A percentile compares a stretch with the other conserved stretches of the same genome.
These are phyloP conservation scores for Netelia melanura DNA, from an alignment of 2,888 invertebrate genomes.

Conservation along the genomic window DNA sequence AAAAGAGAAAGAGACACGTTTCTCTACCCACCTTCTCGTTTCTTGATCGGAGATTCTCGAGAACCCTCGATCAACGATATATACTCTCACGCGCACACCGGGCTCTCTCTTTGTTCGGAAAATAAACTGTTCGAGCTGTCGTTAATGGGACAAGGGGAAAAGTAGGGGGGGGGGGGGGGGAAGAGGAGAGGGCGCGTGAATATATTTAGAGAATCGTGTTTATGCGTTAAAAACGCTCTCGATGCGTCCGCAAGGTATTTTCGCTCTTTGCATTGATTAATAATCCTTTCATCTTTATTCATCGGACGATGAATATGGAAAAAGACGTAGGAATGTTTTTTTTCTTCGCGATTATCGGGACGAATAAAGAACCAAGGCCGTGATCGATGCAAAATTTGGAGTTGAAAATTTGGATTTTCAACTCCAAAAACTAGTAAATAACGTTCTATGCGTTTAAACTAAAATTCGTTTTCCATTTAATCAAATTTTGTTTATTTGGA, in stretches of 20 bases:
- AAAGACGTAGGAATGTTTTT: too few relatives aligned
- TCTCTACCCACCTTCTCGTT: background rate
- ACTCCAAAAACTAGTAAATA: too few relatives aligned
- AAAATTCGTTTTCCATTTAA: too few relatives aligned
- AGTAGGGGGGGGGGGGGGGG: background rate
- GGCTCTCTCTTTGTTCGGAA: conserved; percentile 45
- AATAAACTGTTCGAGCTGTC: conserved; percentile 28
- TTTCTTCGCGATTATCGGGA: too few relatives aligned
- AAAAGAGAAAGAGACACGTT: too few relatives aligned
- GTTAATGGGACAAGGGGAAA: background rate
- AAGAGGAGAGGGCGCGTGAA: background rate
- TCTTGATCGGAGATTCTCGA: conserved; percentile 11
- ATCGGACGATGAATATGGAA: background rate
- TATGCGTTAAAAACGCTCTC: background rate
- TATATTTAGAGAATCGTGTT: conserved; percentile 41
- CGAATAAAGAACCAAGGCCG: too few relatives aligned
- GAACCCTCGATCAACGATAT: conserved; percentile 45
- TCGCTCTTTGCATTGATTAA: too few relatives aligned
- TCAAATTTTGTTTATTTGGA: too few relatives aligned
- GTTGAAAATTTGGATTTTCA: too few relatives aligned
- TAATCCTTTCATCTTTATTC: background rate
- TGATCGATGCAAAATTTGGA: too few relatives aligned
- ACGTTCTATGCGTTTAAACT: too few relatives aligned
- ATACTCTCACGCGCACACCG: background rate
- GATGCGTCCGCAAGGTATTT: background rate